Evolutionary conservation across 1,140 invertebrate species (phyloP).

Genomic region (Phocides pigmalion): DNA sequence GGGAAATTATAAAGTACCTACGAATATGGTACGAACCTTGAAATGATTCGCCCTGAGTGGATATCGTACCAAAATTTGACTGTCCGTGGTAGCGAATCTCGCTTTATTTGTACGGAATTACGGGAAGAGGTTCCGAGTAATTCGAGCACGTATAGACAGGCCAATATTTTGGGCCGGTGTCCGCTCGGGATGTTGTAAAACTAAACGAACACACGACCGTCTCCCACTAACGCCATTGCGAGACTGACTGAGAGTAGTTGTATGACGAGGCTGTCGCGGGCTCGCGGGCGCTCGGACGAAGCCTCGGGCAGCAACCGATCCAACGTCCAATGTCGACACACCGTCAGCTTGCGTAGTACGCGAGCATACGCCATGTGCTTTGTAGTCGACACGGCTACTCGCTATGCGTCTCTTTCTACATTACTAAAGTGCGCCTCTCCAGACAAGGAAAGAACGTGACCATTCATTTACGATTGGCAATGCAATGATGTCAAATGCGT

Average conservation of each 20-base stretch:
- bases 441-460: slow-evolving; percentile 62
- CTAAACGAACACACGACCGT: slow-evolving; percentile 80
- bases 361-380: slow-evolving; percentile 76
- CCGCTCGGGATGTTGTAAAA: slow-evolving; percentile 79
- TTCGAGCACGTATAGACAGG: slow-evolving; percentile 80
- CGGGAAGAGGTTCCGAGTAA: slow-evolving; percentile 76
- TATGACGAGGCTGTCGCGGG: slow-evolving; percentile 54
- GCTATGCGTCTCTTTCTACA: slow-evolving; percentile 59
- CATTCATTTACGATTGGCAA: slow-evolving; percentile 82
- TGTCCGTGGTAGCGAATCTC: slow-evolving; percentile 74
- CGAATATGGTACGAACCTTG: slow-evolving; percentile 83
- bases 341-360: slow-evolving; percentile 82
- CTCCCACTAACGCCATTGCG: slow-evolving; percentile 81
- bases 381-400: slow-evolving; percentile 39
- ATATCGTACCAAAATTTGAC: slow-evolving; percentile 84
- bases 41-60: slow-evolving; percentile 82
- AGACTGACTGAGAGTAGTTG: slow-evolving; percentile 71
- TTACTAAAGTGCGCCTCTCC: slow-evolving; percentile 15
- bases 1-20: slow-evolving; percentile 75
- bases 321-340: slow-evolving; percentile 83
- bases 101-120: slow-evolving; percentile 67
- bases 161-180: slow-evolving; percentile 84
- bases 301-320: slow-evolving; percentile 76
- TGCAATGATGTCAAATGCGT: slow-evolving; percentile 71
- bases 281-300: slow-evolving; percentile 63